Percentiles rank a stretch among this genome's conserved stretches.
Evolutionary conservation across 2,888 invertebrate species (phyloP).

Genomic region (Epinotia demarniana): DNA sequence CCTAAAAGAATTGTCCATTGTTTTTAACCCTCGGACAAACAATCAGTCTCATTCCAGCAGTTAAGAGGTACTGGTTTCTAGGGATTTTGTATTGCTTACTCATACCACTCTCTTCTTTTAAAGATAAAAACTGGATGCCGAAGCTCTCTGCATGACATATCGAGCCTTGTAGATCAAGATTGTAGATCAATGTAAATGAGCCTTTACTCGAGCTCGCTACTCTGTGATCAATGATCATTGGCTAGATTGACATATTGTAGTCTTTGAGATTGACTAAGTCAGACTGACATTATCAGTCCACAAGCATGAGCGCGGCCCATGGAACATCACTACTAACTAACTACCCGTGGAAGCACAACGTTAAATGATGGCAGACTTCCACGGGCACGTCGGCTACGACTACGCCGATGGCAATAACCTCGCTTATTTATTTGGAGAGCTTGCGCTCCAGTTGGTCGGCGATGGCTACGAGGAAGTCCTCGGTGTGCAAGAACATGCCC

Average conservation of each 20-base stretch:
- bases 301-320: background rate
- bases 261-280: background rate
- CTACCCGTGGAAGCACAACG: background rate
- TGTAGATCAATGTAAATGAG: no score
- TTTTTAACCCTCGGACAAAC: background rate
- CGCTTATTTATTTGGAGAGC: conserved; percentile 63
- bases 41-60: conserved; percentile 5
- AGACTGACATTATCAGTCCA: background rate
- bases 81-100: background rate
- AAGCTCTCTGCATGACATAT: no score
- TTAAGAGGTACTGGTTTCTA: background rate
- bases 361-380: background rate
- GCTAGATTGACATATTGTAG: no score
- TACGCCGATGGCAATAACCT: background rate
- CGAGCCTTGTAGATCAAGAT: no score
- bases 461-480: conserved; percentile 94
- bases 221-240: no score
- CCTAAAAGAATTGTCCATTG: no score
- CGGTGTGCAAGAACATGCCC: conserved; percentile 92
- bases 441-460: conserved; percentile 87
- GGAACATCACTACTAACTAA: background rate
- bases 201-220: no score
- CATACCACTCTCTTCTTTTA: background rate
- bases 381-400: background rate
- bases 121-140: no score